Percentiles rank a stretch among this genome's conserved stretches.
Evolutionary conservation across 2,888 invertebrate genomes (phyloP).

Genomic region (Onchidella celtica): DNA sequence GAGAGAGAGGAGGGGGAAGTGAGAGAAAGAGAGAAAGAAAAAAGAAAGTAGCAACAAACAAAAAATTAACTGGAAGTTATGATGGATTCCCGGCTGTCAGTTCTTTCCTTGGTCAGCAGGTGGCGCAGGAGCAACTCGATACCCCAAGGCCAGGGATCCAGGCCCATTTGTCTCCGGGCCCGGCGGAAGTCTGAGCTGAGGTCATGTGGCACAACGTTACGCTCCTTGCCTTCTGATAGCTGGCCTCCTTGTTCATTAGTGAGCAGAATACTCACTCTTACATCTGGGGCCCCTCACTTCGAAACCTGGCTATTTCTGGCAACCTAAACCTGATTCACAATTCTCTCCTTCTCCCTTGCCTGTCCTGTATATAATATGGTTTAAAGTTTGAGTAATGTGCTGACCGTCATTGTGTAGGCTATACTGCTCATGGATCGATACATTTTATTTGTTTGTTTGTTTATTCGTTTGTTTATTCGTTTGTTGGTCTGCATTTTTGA

Average conservation of each 20-base stretch:
- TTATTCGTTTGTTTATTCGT: no score
- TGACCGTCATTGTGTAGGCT: no score
- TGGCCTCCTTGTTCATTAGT: constrained; percentile 31
- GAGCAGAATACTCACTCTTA: background rate
- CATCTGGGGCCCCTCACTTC: constrained; percentile 32
- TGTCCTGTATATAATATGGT: no score
- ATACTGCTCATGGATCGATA: no score
- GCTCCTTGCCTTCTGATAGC: constrained; percentile 20
- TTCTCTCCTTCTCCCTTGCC: no score
- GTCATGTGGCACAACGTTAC: constrained; percentile 39
- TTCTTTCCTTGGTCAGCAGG: constrained; percentile 33
- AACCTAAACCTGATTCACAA: no score
- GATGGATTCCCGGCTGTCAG: constrained; percentile 5
- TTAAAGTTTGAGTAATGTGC: no score
- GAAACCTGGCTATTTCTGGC: no score
- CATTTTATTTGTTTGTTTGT: no score
- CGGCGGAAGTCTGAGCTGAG: constrained; percentile 21
- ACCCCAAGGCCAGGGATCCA: constrained; percentile 5
- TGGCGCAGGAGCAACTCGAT: constrained; percentile 29
- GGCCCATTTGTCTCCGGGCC: background rate
- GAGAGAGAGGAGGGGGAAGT: background rate
- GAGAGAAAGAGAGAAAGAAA: background rate
- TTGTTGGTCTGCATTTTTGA: no score
- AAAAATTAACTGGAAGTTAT: background rate
- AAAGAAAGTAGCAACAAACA: background rate